Evolutionary conservation across 1,140 invertebrate species (phyloP).

Genomic region (Scylla paramamosain): DNA sequence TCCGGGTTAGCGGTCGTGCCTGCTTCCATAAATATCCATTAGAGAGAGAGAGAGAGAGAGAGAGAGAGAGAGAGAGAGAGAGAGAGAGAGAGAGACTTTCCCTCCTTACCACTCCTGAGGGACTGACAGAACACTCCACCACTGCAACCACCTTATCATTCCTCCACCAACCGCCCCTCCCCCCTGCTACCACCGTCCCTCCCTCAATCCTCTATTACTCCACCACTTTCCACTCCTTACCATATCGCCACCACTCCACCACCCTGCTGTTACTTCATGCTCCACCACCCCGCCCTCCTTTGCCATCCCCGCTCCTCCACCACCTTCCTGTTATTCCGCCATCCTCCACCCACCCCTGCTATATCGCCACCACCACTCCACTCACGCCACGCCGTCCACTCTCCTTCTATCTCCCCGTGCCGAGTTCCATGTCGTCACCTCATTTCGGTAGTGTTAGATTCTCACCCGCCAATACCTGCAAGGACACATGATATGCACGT

Average conservation of each 20-base stretch:
- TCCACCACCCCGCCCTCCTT: background rate
- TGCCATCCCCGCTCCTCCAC: background rate
- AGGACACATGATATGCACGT: background rate
- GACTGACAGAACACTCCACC: background rate
- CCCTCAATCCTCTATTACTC: background rate
- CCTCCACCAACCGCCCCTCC: background rate
- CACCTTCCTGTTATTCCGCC: background rate
- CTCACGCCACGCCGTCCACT: background rate
- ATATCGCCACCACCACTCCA: background rate
- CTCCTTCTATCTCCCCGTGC: background rate
- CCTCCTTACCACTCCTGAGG: background rate
- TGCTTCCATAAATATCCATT: conserved; percentile 25
- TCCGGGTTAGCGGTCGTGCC: background rate
- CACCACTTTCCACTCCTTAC: background rate
- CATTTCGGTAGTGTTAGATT: background rate
- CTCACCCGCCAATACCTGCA: background rate
- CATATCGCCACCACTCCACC: background rate
- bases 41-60: background rate
- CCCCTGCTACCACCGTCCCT: background rate
- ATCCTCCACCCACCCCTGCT: background rate
- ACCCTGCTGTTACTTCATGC: background rate
- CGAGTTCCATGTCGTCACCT: background rate
- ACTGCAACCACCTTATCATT: background rate
- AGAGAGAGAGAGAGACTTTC: background rate
- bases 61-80: background rate